Base-by-base conservation (phyloP, 2,113 vertebrate genomes). In the Oreochromis aureus region DNA sequence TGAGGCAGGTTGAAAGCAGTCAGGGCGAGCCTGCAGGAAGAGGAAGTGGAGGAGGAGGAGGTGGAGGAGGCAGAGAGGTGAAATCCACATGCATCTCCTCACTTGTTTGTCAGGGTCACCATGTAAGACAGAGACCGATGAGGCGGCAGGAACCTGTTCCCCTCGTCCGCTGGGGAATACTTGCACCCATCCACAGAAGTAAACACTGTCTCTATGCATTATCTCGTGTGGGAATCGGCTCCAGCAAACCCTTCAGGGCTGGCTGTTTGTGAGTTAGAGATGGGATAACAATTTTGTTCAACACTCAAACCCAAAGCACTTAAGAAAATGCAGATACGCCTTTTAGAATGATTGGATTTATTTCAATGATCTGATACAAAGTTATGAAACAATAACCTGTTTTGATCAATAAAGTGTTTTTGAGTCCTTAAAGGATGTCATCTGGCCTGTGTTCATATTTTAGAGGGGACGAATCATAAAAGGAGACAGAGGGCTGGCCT, bases 91-190 rank as follows among this genome's bases (percentile, higher is more conserved):
- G 69, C 86, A 69, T 73, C 66, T 80, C 19, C 79, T 46, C 86
- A 63, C 58, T 84, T 88, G 86, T 89, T 93, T 89, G 89, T 91
- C 90, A 92, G 85, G 91, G 88, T 91, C 89, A 80, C 89, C 84
- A 30, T 81, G 85, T 59, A 85, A 84, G 86, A 89, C 63, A 3
- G 89, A 88, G 84, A 91, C n/a, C 51, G 86, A 92, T 82, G 87
- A 87, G 85, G 91, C 90, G 78, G 84, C 80, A 46, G 83, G 85
- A 93, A 89, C 83, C 89, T 87, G 84, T 59, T 88, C 34, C 7
- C 19, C 19, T 79, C 51, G 0, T 80, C 39, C 55, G 19, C 73
- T 18, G 19, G 81, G 89, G 58, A 86, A 80, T 13, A 63, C 78
- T 27, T 44, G 10, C 46, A 56, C 76, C 41, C 55, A 55, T 19